Conservation (phyloP, 2,113 vertebrate species). For the Hassar affinis region DNA sequence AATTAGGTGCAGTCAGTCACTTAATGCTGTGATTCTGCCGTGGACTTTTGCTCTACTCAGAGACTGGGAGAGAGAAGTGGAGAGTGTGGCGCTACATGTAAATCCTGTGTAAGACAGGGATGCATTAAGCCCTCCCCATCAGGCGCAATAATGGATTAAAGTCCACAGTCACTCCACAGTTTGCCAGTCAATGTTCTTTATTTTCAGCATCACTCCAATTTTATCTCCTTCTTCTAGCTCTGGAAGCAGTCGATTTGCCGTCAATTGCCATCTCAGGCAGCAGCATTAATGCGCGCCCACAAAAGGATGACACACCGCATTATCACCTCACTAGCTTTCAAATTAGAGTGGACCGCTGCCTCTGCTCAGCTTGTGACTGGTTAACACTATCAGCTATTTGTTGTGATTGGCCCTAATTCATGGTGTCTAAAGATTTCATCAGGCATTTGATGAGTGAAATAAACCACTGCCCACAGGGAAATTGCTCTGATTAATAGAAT, state of each 20-base stretch:
- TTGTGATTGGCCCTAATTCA: slow-evolving; percentile 80
- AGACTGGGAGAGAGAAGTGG: slow-evolving; percentile 34
- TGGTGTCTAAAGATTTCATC: slow-evolving; percentile 85
- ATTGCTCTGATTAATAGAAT: slow-evolving; percentile 83
- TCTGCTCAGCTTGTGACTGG: slow-evolving; percentile 83
- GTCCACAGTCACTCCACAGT: slow-evolving; percentile 80
- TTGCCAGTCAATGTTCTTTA: slow-evolving; percentile 86
- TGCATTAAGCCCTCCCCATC: slow-evolving; percentile 88
- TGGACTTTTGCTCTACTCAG: slow-evolving; percentile 35
- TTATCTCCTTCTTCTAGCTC: slow-evolving; percentile 70
- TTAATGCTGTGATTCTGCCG: slow-evolving; percentile 55
- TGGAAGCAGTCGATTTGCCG: slow-evolving; percentile 85
- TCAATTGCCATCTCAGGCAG: slow-evolving; percentile 80
- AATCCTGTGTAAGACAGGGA: slow-evolving; percentile 73
- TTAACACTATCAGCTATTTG: slow-evolving; percentile 83
- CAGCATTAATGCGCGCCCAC: slow-evolving; percentile 93
- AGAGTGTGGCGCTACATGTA: slow-evolving; percentile 53
- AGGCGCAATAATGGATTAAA: slow-evolving; percentile 88
- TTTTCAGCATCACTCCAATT: slow-evolving; percentile 74
- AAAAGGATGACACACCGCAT: slow-evolving; percentile 80
- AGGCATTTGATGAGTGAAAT: slow-evolving; percentile 85
- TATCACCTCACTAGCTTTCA: slow-evolving; percentile 89
- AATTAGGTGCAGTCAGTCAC: slow-evolving; percentile 54
- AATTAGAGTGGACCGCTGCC: slow-evolving; percentile 85
- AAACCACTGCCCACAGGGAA: slow-evolving; percentile 85